These are phyloP conservation scores for Eucidaris tribuloides DNA, from an alignment of 35 echinoderm and acorn worm genomes.

Conservation along the genomic window DNA sequence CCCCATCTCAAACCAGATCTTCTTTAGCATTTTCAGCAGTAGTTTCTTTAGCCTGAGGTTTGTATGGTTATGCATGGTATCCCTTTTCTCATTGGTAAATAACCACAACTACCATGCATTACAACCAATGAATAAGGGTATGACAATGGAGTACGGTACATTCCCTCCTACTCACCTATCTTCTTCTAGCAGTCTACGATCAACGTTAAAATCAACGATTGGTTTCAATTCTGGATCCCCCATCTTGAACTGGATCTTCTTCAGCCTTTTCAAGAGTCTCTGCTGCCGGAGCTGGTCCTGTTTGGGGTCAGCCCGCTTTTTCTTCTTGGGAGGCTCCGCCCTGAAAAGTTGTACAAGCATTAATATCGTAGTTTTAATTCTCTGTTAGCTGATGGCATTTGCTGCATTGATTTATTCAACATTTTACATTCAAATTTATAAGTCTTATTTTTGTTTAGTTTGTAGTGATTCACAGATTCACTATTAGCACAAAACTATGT, in stretches of 20 bases:
- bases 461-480: too few species aligned
- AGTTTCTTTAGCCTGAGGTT: too few species aligned
- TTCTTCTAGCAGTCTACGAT: constrained; percentile 54
- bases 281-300: constrained; percentile 67
- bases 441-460: neutral
- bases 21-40: constrained; percentile 65
- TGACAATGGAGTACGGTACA: neutral
- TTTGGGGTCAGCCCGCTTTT: constrained; percentile 63
- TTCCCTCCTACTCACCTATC: constrained; percentile 21
- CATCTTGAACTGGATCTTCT: constrained; percentile 81
- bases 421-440: neutral
- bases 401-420: neutral
- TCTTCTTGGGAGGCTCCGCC: constrained; percentile 95
- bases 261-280: constrained; percentile 61
- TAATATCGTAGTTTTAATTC: neutral
- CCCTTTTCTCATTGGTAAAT: too few species aligned
- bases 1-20: constrained; percentile 81
- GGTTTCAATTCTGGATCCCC: constrained; percentile 82
- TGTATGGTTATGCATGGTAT: too few species aligned
- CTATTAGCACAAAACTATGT: neutral
- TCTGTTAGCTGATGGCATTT: neutral
- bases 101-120: too few species aligned
- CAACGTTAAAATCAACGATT: constrained; percentile 66
- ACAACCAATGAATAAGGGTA: too few species aligned
- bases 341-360: neutral